Base-by-base conservation (phyloP, 1,140 invertebrate genomes). In the Achatina immaculata region DNA sequence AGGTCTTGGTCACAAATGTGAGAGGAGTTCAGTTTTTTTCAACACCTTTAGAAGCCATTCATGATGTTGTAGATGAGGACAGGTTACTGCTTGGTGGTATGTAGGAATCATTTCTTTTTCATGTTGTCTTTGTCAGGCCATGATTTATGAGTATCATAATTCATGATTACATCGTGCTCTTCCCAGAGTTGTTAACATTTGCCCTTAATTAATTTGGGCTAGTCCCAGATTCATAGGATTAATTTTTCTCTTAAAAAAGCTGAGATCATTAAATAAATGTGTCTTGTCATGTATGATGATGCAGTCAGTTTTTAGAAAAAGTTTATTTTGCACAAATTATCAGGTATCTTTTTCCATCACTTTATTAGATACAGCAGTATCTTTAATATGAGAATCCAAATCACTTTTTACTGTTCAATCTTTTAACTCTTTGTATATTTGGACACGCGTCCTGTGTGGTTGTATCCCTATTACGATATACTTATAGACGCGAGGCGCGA, bases 1-100 rank as follows among this genome's bases (percentile, higher is more conserved):
- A 6, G 21, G 82, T 85, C 31, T 85, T 68, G 6, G 73, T 86
- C 45, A 62, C 55, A 21, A 78, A 43, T 75, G 42, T 45, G 43
- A 51, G 75, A 16, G 80, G 83, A 80, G 87, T 84, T 36, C 84
- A 85, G 45, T 88, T 90, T 72, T 89, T 81, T 73, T 62, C 83
- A 31, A 81, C 81, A 51, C 85, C 89, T n/a, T 65, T 80, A 19
- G 96, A 98, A 85, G 96, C 95, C 38, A 93, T 99, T n/a, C 93
- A 94, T 51, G 98, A 99, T 92, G 95, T 99, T 86, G 93, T 94
- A 45, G 93, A 96, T 94, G 96, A 96, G 36, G 93, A 96, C 0
- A 98, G 95, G 90, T 91, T 99, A 14, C 91, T 99, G 24, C 96
- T 99, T 77, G 98, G 98, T 90, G 94, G 94, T 94, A 86, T 86